A percentile compares a stretch with the other conserved stretches of the same genome.
phyloP scores from a whole-genome alignment of 2,888 invertebrate genomes.

The Mimas tiliae region DNA sequence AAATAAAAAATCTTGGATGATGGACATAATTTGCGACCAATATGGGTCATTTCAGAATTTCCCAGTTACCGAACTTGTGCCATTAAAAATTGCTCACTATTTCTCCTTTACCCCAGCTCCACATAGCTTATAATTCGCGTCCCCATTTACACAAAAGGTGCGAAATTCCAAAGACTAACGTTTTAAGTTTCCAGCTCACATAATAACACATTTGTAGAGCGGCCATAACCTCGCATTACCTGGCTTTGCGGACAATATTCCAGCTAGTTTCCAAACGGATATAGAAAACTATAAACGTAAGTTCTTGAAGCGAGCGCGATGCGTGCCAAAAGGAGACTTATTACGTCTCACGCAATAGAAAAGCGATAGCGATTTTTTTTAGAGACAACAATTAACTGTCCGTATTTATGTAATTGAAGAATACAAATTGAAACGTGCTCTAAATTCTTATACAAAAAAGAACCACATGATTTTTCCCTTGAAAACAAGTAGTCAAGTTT shows the following conservation, averaged over 20 bases:
- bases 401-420: too few relatives aligned
- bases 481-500: too few relatives aligned
- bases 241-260: constrained; percentile 12
- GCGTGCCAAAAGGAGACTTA: neutral
- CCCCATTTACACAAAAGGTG: neutral
- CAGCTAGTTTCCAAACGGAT: constrained; percentile 10
- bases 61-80: too few relatives aligned
- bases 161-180: constrained; percentile 4
- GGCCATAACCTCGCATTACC: constrained; percentile 15
- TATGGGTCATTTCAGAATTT: too few relatives aligned
- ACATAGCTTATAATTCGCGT: neutral
- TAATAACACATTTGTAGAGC: constrained; percentile 10
- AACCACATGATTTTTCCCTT: too few relatives aligned
- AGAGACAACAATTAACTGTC: too few relatives aligned
- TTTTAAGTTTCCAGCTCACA: constrained; percentile 6
- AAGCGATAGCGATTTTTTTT: neutral
- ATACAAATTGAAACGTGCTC: too few relatives aligned
- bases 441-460: too few relatives aligned
- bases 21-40: too few relatives aligned
- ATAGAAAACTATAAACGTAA: constrained; percentile 14
- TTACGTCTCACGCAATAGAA: neutral
- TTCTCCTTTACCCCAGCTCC: neutral
- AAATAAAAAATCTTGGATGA: too few relatives aligned
- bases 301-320: neutral
- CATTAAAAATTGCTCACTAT: too few relatives aligned